Percentiles rank a stretch among this genome's conserved stretches.
These are phyloP conservation scores for Drosophila ananassae DNA, from an alignment of 1,140 invertebrate genomes.

Conservation along the genomic window DNA sequence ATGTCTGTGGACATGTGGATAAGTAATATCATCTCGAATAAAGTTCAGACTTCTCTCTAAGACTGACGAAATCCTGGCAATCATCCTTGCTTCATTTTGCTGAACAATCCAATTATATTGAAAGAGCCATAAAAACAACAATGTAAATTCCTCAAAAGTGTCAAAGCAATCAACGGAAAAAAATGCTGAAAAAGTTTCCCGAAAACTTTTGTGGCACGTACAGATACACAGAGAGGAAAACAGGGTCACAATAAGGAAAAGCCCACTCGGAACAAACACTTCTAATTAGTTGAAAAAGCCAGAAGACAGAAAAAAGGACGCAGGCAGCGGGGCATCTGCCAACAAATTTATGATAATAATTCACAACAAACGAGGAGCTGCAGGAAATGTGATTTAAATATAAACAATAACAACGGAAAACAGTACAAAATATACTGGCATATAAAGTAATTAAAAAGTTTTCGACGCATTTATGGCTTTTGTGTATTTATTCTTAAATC, in stretches of 20 bases:
- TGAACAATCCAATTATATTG: constrained; percentile 74
- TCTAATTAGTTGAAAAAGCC: constrained; percentile 65
- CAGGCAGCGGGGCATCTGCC: no score
- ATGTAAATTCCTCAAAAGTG: constrained; percentile 64
- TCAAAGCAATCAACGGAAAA: constrained; percentile 75
- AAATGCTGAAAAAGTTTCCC: constrained; percentile 58
- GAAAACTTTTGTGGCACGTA: constrained; percentile 72
- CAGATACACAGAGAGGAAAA: constrained; percentile 36
- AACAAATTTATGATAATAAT: constrained; percentile 78
- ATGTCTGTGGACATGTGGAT: neutral
- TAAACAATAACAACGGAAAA: constrained; percentile 56
- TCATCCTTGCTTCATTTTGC: constrained; percentile 63
- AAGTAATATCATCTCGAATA: neutral
- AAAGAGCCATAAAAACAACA: constrained; percentile 35
- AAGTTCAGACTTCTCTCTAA: no score
- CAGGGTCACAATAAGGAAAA: constrained; percentile 32
- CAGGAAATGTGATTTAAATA: constrained; percentile 68
- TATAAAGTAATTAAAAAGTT: constrained; percentile 81
- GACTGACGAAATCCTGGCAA: constrained; percentile 45
- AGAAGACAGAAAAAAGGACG: constrained; percentile 15
- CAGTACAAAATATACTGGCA: constrained; percentile 46
- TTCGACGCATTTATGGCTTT: constrained; percentile 71
- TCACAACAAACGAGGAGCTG: constrained; percentile 44
- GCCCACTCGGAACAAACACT: constrained; percentile 59
- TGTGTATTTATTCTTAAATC: constrained; percentile 44